Conservation (phyloP, 2,888 invertebrate genomes). For the Lepeophtheirus nordmannii region DNA sequence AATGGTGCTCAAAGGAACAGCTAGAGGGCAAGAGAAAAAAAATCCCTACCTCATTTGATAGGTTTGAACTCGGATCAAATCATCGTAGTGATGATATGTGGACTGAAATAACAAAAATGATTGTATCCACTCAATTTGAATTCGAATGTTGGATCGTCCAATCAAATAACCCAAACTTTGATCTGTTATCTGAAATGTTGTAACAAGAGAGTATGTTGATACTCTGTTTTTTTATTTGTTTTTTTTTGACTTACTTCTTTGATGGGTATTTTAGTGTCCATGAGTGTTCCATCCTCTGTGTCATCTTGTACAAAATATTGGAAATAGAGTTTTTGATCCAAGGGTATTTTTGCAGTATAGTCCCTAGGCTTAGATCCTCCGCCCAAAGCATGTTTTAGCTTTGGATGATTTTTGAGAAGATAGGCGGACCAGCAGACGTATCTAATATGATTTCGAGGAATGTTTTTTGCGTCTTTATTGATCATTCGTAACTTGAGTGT, state of each 20-base stretch:
- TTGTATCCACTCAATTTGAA: slow-evolving; percentile 67
- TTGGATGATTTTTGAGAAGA: slow-evolving; percentile 43
- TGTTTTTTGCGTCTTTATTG: slow-evolving; percentile 58
- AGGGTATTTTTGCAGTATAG: slow-evolving; percentile 47
- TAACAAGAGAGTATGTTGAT: neutral
- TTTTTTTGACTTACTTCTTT: slow-evolving; percentile 52
- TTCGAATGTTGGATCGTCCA: slow-evolving; percentile 52
- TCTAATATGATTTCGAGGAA: slow-evolving; percentile 56
- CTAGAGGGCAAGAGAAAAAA: neutral
- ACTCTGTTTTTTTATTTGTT: neutral
- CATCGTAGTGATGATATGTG: slow-evolving; percentile 66
- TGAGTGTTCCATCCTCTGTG: slow-evolving; percentile 60
- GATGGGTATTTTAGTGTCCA: slow-evolving; percentile 59
- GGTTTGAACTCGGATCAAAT: slow-evolving; percentile 59
- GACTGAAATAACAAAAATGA: slow-evolving; percentile 62
- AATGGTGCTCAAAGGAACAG: neutral
- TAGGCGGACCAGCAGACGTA: slow-evolving; percentile 57
- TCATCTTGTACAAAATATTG: slow-evolving; percentile 65
- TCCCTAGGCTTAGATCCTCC: slow-evolving; percentile 31
- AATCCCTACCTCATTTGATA: slow-evolving; percentile 57
- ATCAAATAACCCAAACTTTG: slow-evolving; percentile 53
- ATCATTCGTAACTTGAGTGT: slow-evolving; percentile 55
- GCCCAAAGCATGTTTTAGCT: slow-evolving; percentile 29
- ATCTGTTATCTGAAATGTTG: slow-evolving; percentile 38
- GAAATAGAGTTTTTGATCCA: slow-evolving; percentile 56